Evolutionary conservation across 2,888 invertebrate genomes (phyloP), one percentile per base, ranked within the genome.

Genomic region (Euproctis similis): DNA sequence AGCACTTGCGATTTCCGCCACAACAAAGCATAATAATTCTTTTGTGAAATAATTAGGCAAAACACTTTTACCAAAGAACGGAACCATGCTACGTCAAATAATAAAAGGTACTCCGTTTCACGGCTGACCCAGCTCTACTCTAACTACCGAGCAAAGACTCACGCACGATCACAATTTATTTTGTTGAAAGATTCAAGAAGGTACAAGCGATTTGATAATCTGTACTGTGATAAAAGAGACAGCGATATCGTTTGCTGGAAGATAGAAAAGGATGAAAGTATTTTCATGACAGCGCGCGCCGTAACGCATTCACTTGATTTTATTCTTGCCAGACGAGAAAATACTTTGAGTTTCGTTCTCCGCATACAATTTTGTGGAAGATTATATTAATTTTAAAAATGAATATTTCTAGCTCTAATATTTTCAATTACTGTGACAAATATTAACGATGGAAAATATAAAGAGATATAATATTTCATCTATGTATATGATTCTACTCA

Each of bases 71-170:
- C 44, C 59, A 59, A 53, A 56, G 60, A 64, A 66, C 63, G 51
- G 53, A 66, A 65, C 51, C 57, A 63, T 62, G 59, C 66, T 62
- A 66, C 67, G 61, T 61, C 61, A 62, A 64, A 56, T 47, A 62
- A 64, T 56, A 47, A 58, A 69, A 68, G 68, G 61, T 63, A 64
- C 61, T 48, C 59, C 49, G 53, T 57, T 61, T 61, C 68, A 64
- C 72, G 64, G 59, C 61, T 58, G 59, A 49, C 59, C 62, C 56
- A 57, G 49, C 58, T 59, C 59, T 21, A n/a, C n/a, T n/a, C n/a
- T n/a, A n/a, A n/a, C n/a, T n/a, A n/a, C n/a, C n/a, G n/a, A n/a
- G n/a, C n/a, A n/a, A n/a, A n/a, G n/a, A n/a, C n/a, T n/a, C n/a
- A n/a, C n/a, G n/a, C 21, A 21, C 10, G 10, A 5, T 57, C 70